These are phyloP conservation scores for Lordiphosa collinella DNA, from an alignment of 1,140 invertebrate genomes.

Conservation along the genomic window DNA sequence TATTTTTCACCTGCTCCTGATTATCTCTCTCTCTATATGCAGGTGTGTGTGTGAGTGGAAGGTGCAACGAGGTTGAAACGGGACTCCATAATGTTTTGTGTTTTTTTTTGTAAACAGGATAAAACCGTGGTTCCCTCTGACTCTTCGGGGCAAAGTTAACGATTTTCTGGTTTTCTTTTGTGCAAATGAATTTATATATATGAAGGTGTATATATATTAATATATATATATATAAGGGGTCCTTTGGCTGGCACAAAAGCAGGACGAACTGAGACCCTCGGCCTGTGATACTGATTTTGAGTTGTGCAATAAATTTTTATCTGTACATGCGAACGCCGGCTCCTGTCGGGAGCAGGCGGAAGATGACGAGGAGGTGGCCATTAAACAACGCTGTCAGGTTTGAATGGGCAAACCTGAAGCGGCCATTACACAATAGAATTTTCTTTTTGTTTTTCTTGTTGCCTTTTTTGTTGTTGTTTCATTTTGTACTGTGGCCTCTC, in stretches of 20 bases:
- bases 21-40: too few species aligned
- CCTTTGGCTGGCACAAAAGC: slow-evolving; percentile 16
- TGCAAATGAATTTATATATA: slow-evolving; percentile 50
- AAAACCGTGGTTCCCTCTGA: slow-evolving; percentile 33
- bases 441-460: slow-evolving; percentile 22
- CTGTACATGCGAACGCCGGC: slow-evolving; percentile 61
- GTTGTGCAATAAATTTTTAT: slow-evolving; percentile 78
- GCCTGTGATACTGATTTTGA: slow-evolving; percentile 61
- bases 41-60: slow-evolving; percentile 2
- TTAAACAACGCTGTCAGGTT: slow-evolving; percentile 73
- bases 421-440: slow-evolving; percentile 68
- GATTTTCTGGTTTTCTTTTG: slow-evolving; percentile 52
- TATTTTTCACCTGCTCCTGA: too few species aligned
- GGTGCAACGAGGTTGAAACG: background rate
- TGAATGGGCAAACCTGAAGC: slow-evolving; percentile 58
- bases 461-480: background rate
- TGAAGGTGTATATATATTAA: slow-evolving; percentile 4
- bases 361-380: slow-evolving; percentile 44
- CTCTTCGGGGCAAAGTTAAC: slow-evolving; percentile 48
- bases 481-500: slow-evolving; percentile 10
- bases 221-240: slow-evolving; percentile 20
- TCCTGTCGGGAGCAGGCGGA: slow-evolving; percentile 12
- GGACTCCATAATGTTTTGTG: slow-evolving; percentile 12
- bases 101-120: slow-evolving; percentile 28
- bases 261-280: slow-evolving; percentile 13